Evolutionary conservation across 2,888 invertebrate species (phyloP), one percentile per base, ranked within the genome.

Genomic region (Microctonus brassicae): DNA sequence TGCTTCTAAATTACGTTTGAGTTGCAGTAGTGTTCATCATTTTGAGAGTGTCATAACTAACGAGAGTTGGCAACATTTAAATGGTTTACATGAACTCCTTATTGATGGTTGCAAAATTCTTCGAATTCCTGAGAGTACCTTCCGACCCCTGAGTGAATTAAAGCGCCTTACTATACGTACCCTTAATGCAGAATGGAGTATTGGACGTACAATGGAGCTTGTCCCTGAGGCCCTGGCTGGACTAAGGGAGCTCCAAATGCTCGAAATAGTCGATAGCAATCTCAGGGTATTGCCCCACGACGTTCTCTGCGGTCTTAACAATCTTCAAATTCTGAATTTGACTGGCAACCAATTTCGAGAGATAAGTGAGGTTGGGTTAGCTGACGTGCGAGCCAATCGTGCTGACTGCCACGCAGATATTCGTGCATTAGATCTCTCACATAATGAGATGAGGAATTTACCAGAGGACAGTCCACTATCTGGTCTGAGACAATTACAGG

Each of bases 261-360:
- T 96, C 82, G 94, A 96, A 88, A 89, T 97, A 87, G 92, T 93
- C 83, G 93, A 94, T 88, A 96, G 95, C 89, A 95, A 96, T 89
- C 91, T 97, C 77, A 91, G 94, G 80, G 92, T 92, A 76, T 87
- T 96, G 84, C 95, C 96, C 57, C 93, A 94, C 79, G 93, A 93
- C 81, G 91, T 92, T 76, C 94, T 96, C 86, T 96, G 96, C 88
- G 91, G 92, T 58, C 88, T 96, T 84, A 91, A 92, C 80, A 95
- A 94, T 88, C 89, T 96, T 73, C 94, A 94, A 86, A 91, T 93
- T 76, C 89, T 97, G 65, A 97, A 97, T 90, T 90, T 97, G 82
- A 96, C 96, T 64, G 90, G 92, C 78, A 97, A 97, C 89, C 92
- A 94, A 82, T 91, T 97, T 78, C 91, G 92, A 78, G 94, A 93